Base-by-base conservation (phyloP, 2,888 invertebrate species). In the Seira musarum region DNA sequence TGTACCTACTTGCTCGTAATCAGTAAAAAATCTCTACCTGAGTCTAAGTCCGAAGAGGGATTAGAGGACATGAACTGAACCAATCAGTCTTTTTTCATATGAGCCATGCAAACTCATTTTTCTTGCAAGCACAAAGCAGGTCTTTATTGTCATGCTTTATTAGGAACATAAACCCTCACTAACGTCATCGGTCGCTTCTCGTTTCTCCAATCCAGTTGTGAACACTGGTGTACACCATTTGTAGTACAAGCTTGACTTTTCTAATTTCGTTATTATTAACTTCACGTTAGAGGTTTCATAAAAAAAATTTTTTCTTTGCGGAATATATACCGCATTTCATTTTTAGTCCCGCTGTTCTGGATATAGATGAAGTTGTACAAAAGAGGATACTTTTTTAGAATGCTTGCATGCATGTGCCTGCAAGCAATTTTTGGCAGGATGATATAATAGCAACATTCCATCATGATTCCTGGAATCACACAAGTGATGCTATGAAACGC, bases 21-120 rank as follows among this genome's bases (percentile, higher is more conserved):
- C n/a, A n/a, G 40, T 13, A n/a, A 40, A 40, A 40, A 40, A 40
- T 40, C 40, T 40, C 6, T 40, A 40, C 40, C 40, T 40, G 13
- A 40, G 40, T 40, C 40, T 13, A 40, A 40, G 13, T 40, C 6
- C 13, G 40, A 8, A n/a, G 66, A 72, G 49, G 68, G 61, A 79
- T 79, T 72, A 72, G 67, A 79, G 78, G 72, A 79, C 72, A 79
- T 72, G 78, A 79, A 72, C 78, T 72, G 72, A 80, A 73, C 73
- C 73, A 74, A 78, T 71, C 70, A 78, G 70, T 79, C 80, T 17
- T 74, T 22, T 3, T 72, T 24, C 40, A 78, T 78, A 61, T 72
- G 72, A 49, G 49, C 78, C 78, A 46, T 79, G 63, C 6, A 40
- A 40, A 8, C 6, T 40, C 6, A 40, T 40, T 8, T 40, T 40